Percentiles rank a stretch among this genome's conserved stretches.
These are phyloP conservation scores for Pocota personata DNA, from an alignment of 2,888 invertebrate species.

Conservation along the genomic window DNA sequence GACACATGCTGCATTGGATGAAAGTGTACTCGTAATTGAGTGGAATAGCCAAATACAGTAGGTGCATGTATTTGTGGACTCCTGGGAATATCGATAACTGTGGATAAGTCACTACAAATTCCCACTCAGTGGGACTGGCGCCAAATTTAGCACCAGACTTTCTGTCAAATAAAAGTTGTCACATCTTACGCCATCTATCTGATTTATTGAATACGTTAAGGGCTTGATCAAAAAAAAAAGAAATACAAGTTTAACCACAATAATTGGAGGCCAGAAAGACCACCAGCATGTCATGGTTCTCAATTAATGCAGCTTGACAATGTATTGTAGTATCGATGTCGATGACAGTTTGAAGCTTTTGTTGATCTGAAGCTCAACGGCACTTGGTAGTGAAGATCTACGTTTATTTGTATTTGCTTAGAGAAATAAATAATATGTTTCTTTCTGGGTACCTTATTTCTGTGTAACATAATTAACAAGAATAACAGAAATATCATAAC, in stretches of 20 bases:
- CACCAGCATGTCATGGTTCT: conserved; percentile 35
- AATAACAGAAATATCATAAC: no score
- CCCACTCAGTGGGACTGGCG: neutral
- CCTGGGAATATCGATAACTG: neutral
- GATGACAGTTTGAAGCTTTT: conserved; percentile 6
- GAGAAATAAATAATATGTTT: no score
- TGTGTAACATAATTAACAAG: no score
- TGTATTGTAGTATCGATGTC: conserved; percentile 14
- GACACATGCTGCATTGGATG: neutral
- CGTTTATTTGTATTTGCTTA: no score
- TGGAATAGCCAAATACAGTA: neutral
- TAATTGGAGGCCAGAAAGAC: conserved; percentile 7
- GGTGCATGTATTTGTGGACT: neutral
- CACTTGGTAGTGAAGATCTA: neutral
- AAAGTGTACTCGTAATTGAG: neutral
- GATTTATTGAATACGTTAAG: neutral
- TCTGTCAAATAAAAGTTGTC: neutral
- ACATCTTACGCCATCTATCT: neutral
- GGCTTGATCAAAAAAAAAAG: neutral
- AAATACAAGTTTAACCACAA: neutral
- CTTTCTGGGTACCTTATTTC: no score
- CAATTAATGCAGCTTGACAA: neutral
- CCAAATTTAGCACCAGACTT: neutral
- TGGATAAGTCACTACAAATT: neutral
- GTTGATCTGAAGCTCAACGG: neutral